Conservation (phyloP, 2,888 invertebrate genomes). For the Perizoma affinitatum region DNA sequence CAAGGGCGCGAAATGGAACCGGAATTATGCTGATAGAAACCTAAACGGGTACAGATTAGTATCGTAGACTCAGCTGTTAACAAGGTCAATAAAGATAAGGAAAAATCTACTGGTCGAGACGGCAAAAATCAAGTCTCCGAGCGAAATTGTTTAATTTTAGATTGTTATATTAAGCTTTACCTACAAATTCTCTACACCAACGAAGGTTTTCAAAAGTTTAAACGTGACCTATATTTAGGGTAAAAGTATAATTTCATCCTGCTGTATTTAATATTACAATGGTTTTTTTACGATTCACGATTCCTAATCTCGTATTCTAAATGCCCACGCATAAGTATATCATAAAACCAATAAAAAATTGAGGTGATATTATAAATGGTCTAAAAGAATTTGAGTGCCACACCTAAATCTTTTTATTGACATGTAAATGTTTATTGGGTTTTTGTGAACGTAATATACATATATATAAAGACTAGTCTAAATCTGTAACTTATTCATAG, state of each 20-base stretch:
- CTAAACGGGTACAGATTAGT: constrained; percentile 7
- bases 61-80: constrained; percentile 26
- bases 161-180: too few relatives aligned
- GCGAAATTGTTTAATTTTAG: too few relatives aligned
- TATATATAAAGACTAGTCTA: constrained; percentile 12
- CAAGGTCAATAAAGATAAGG: constrained; percentile 24
- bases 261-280: neutral
- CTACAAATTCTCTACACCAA: too few relatives aligned
- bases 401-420: constrained; percentile 22
- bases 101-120: neutral
- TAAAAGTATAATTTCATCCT: too few relatives aligned
- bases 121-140: too few relatives aligned
- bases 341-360: constrained; percentile 4
- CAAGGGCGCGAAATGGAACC: constrained; percentile 32
- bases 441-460: constrained; percentile 4
- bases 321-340: constrained; percentile 11
- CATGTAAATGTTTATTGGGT: constrained; percentile 14
- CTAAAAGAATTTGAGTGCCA: constrained; percentile 21
- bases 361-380: neutral
- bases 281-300: constrained; percentile 8
- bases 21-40: constrained; percentile 21
- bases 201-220: too few relatives aligned
- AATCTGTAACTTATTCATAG: constrained; percentile 30
- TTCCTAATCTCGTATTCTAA: neutral
- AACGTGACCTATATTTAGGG: too few relatives aligned